Percentiles rank a stretch among this genome's conserved stretches.
Conservation (phyloP, 2,113 vertebrate species). For the Glaucidium brasilianum region DNA sequence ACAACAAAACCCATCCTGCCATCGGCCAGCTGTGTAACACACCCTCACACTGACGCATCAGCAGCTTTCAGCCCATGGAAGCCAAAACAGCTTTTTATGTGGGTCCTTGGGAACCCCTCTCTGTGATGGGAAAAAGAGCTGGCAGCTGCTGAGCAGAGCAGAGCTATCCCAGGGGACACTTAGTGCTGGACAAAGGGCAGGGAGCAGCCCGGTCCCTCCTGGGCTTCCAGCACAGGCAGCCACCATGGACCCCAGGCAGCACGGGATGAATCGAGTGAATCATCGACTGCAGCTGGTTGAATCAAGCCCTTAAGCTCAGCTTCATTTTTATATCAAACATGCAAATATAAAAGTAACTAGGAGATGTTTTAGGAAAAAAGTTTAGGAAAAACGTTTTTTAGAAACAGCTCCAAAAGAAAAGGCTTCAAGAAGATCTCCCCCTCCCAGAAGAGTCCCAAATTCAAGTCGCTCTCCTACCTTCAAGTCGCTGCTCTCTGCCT, state of each 20-base stretch:
- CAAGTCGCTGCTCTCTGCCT: slow-evolving; percentile 81
- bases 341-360: neutral
- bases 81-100: neutral
- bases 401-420: neutral
- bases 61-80: neutral
- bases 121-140: neutral
- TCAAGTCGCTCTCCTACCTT: slow-evolving; percentile 80
- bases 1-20: neutral
- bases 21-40: neutral
- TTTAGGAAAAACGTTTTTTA: neutral
- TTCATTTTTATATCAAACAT: neutral
- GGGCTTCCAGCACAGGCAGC: neutral
- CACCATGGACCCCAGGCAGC: neutral
- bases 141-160: neutral
- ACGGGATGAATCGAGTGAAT: neutral
- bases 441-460: neutral
- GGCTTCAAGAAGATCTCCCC: neutral
- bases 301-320: neutral
- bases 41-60: neutral
- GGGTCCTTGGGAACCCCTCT: neutral
- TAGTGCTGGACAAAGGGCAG: neutral
- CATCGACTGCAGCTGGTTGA: neutral
- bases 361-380: neutral
- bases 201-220: neutral
- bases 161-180: neutral